Evolutionary conservation across 2,797 vertebrate species (phyloP).

Genomic region (Gila robusta): DNA sequence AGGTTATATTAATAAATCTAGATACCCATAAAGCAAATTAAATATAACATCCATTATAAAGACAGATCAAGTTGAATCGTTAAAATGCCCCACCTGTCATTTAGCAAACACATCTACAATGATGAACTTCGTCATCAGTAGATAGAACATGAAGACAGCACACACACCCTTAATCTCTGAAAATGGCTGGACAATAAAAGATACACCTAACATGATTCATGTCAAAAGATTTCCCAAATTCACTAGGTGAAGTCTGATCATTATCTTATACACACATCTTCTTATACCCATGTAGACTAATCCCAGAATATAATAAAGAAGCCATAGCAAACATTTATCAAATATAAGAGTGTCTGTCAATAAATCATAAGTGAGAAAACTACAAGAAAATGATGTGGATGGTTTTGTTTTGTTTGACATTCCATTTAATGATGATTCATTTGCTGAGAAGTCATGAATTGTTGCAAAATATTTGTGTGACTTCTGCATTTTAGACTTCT

Average conservation of each 20-base stretch:
- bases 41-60: neutral
- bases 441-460: too few species aligned
- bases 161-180: conserved; percentile 4
- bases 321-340: neutral
- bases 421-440: neutral
- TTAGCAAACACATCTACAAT: neutral
- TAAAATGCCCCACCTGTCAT: neutral
- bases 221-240: neutral
- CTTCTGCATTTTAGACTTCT: conserved; percentile 15
- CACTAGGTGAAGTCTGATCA: neutral
- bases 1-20: neutral
- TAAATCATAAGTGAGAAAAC: neutral
- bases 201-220: conserved; percentile 25
- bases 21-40: neutral
- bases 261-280: neutral
- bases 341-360: neutral
- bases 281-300: neutral
- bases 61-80: neutral
- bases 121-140: conserved; percentile 5
- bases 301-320: neutral
- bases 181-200: conserved; percentile 2
- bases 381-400: neutral
- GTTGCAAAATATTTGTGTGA: neutral
- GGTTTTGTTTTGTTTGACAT: neutral
- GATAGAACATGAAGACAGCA: neutral